Conservation (phyloP, 1,140 invertebrate genomes). For the Ceratoteleas bidentatus region DNA sequence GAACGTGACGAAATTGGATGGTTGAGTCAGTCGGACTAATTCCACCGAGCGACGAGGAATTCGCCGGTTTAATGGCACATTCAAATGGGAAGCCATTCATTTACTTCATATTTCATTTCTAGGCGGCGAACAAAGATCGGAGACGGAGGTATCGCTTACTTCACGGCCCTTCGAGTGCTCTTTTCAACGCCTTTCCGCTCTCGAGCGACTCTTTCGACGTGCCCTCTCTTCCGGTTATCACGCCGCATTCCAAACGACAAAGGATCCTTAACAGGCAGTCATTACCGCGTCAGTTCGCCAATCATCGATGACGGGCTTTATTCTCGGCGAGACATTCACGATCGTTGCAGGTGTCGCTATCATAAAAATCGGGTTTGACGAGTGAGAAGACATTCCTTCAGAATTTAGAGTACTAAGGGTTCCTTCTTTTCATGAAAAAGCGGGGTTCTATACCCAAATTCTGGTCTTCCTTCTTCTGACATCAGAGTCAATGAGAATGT, state of each 20-base stretch:
- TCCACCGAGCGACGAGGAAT: slow-evolving; percentile 2
- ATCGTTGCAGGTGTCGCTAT: too few relatives aligned
- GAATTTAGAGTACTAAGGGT: too few relatives aligned
- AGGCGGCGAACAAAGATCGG: slow-evolving; percentile 38
- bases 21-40: slow-evolving; percentile 10
- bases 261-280: slow-evolving; percentile 21
- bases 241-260: slow-evolving; percentile 13
- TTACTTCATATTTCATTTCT: slow-evolving; percentile 45
- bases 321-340: too few relatives aligned
- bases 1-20: slow-evolving; percentile 15
- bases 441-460: too few relatives aligned
- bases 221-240: slow-evolving; percentile 36
- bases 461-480: too few relatives aligned
- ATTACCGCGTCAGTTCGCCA: slow-evolving; percentile 22
- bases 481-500: too few relatives aligned
- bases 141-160: slow-evolving; percentile 48
- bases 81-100: slow-evolving; percentile 33
- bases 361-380: too few relatives aligned
- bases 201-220: slow-evolving; percentile 14
- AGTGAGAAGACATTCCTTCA: too few relatives aligned
- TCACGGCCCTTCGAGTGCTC: slow-evolving; percentile 40
- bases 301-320: slow-evolving; percentile 15
- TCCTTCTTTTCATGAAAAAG: too few relatives aligned
- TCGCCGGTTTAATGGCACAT: slow-evolving; percentile 3
- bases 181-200: slow-evolving; percentile 53